A percentile compares a stretch with the other conserved stretches of the same genome.
Conservation (phyloP, 2,113 vertebrate genomes). For the Felis chaus region DNA sequence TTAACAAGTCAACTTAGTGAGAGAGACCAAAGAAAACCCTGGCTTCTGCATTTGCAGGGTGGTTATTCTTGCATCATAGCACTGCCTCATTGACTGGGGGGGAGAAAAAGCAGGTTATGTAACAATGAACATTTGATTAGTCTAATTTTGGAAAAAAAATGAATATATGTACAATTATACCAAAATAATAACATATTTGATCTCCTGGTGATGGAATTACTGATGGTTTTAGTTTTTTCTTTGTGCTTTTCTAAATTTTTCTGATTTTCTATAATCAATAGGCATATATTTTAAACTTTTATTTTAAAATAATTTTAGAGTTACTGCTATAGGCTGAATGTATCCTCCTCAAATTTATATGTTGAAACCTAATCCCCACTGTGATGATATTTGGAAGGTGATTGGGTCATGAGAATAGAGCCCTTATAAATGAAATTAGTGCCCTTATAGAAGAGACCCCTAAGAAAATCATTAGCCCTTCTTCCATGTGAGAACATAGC, state of each 20-base stretch:
- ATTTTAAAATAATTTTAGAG: background rate
- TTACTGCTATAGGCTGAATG: background rate
- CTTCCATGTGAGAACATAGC: background rate
- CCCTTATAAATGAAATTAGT: background rate
- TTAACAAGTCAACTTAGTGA: background rate
- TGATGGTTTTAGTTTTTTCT: background rate
- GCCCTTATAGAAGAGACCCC: background rate
- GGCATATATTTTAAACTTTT: background rate
- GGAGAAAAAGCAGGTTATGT: background rate
- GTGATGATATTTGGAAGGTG: background rate
- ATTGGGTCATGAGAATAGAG: background rate
- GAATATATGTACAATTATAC: background rate
- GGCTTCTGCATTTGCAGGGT: background rate
- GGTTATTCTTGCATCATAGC: too few species aligned
- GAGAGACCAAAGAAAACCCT: background rate
- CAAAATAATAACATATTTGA: conserved; percentile 1
- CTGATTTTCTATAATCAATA: background rate
- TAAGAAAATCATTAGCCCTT: background rate
- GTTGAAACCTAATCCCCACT: background rate
- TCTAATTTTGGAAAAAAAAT: background rate
- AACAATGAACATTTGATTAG: conserved; percentile 8
- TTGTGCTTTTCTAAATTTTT: background rate
- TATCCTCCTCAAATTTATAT: background rate
- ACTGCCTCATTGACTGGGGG: too few species aligned
- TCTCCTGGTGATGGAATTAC: background rate